Base-by-base conservation (phyloP, 2,113 vertebrate species). In the Syrrhaptes paradoxus region DNA sequence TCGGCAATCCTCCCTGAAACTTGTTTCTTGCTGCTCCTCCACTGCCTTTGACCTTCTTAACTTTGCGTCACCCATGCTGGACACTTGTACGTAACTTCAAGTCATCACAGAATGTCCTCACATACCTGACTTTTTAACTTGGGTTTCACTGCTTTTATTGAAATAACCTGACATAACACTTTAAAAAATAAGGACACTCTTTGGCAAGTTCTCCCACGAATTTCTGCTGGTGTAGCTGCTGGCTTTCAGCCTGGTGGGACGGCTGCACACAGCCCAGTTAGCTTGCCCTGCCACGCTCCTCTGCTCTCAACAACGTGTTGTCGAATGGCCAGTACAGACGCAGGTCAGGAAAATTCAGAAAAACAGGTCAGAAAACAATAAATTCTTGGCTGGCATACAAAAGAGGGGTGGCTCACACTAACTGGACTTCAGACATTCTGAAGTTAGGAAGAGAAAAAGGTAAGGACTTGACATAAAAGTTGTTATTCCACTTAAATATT, bases 221-320 rank as follows among this genome's bases (percentile, higher is more conserved):
- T 31, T 88, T 41, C 66, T 90, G 58, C 45, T 63, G 55, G 10
- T 41, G 36, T 26, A 87, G 66, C 10, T 5, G 1, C 46, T 8
- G 16, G 61, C 45, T 76, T 38, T 52, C 68, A 66, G 58, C 38
- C 25, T 32, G 17, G 17, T 52, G 45, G 51, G 36, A 76, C 1
- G 1, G 63, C n/a, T 7, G 6, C 2, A 3, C 3, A 1, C 66
- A 75, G 66, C 46, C 36, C 2, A 4, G 52, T 16, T 4, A 54
- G 32, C 43, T 68, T 0, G 0, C 22, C 29, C 54, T 48, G 63
- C 59, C 72, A 76, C 17, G 10, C 46, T 59, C 59, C 66, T 43
- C 32, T 7, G 16, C 46, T 57, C 76, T 48, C 41, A 68, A 31
- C 41, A 68, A 31, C 1, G 1, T 7, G 3, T 5, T 84, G 80